Base-by-base conservation (phyloP, 2,888 invertebrate genomes). In the Hemicrepidius hirtus region DNA sequence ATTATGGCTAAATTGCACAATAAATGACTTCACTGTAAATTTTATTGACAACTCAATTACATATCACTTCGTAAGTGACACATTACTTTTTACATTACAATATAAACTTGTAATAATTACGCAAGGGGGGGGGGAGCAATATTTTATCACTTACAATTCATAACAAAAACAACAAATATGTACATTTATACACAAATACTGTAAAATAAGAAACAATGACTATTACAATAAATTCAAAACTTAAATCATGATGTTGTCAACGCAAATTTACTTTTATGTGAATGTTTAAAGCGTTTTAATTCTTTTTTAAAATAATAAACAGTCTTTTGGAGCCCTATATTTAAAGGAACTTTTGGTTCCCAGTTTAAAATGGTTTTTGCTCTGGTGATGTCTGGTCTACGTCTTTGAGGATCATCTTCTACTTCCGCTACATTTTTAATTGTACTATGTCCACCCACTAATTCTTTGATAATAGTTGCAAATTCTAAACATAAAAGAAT, bases 281-380 rank as follows among this genome's bases (percentile, higher is more conserved):
- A 89, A 84, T 91, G 88, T 79, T 87, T 89, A 44, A 89, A 88
- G 75, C 90, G 87, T 78, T 89, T 89, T 72, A 99, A 88, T 87
- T 99, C 99, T 83, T 94, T 93, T 75, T 92, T 92, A 86, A 99
- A 99, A 86, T 98, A 99, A 73, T 94, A 92, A 72, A 99, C 96
- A 32, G 99, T 99, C 87, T 93, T 94, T 80, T 94, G 92, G 12
- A 99, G 90, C 24, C 99, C 99, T 70, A 92, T 92, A 85, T 93
- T 91, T 80, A 99, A 88, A 1, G 94, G 90, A 12, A 96, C 95
- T 89, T 94, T 95, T 7, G 99, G 99, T 82, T 94, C 91, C 99
- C 99, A 99, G 74, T 93, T 90, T 12, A 99, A 88, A 81, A 93
- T 90, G 71, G 91, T 91, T 81, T 93, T 93, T 3, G 99, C 99